phyloP scores from a whole-genome alignment of 1,140 invertebrate species.

The Leptinotarsa defecta region DNA sequence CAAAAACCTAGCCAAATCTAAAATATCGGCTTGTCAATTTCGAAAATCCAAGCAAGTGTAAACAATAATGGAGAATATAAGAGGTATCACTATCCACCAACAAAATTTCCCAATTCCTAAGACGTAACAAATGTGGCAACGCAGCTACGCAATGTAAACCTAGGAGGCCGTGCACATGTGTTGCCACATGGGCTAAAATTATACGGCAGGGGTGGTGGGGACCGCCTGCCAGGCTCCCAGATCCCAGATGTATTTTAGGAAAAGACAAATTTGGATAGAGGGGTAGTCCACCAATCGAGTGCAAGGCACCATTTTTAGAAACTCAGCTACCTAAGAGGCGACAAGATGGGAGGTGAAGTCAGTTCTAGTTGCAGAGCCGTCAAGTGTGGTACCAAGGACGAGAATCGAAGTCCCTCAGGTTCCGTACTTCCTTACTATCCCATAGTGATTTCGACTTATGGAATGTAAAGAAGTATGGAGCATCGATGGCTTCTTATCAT shows the following conservation, averaged over 20 bases:
- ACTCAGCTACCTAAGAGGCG: slow-evolving; percentile 53
- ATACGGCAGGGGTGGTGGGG: slow-evolving; percentile 31
- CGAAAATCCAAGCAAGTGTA: no score
- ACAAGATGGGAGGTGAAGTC: slow-evolving; percentile 51
- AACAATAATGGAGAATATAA: no score
- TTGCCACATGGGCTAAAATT: slow-evolving; percentile 49
- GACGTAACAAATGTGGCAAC: slow-evolving; percentile 2
- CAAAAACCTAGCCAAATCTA: no score
- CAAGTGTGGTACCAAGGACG: slow-evolving; percentile 29
- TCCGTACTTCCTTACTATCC: slow-evolving; percentile 95
- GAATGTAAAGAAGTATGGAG: slow-evolving; percentile 99
- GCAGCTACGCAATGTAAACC: slow-evolving; percentile 20
- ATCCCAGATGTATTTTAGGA: slow-evolving; percentile 73
- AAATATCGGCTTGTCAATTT: no score
- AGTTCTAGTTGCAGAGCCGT: slow-evolving; percentile 51
- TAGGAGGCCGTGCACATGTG: slow-evolving; percentile 46
- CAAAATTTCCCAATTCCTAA: no score
- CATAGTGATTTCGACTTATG: slow-evolving; percentile 86
- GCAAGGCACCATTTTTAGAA: slow-evolving; percentile 64
- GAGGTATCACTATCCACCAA: no score
- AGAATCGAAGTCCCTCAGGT: slow-evolving; percentile 63
- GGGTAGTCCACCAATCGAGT: slow-evolving; percentile 55
- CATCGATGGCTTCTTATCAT: slow-evolving; percentile 55
- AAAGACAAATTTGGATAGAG: slow-evolving; percentile 79
- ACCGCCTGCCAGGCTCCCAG: slow-evolving; percentile 27